Evolutionary conservation across 2,113 vertebrate species (phyloP).

Genomic region (Hyla sarda): DNA sequence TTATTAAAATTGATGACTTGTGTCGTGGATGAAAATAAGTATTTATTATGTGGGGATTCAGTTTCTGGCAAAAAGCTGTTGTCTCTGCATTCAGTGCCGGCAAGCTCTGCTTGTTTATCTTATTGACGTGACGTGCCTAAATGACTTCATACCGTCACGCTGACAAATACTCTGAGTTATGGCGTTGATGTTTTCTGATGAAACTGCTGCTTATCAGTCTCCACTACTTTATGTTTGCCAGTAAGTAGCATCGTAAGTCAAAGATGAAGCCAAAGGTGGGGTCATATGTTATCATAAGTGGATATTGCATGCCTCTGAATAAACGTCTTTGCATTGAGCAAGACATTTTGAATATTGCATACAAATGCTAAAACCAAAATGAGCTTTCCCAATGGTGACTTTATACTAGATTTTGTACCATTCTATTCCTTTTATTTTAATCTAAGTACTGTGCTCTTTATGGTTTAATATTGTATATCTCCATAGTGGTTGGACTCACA

Average conservation of each 20-base stretch:
- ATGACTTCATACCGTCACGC: neutral
- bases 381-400: neutral
- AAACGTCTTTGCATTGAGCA: neutral
- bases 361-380: neutral
- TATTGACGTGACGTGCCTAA: slow-evolving; percentile 41
- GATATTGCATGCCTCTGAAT: neutral
- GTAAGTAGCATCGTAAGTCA: neutral
- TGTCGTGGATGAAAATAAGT: slow-evolving; percentile 42
- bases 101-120: slow-evolving; percentile 28
- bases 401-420: too few species aligned
- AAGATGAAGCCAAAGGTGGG: neutral
- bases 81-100: neutral
- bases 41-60: slow-evolving; percentile 47
- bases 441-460: too few species aligned
- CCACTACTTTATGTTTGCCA: neutral
- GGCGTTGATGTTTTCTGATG: neutral
- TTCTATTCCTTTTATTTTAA: too few species aligned
- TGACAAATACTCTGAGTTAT: slow-evolving; percentile 45
- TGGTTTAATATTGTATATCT: too few species aligned
- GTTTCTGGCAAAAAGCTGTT: slow-evolving; percentile 40
- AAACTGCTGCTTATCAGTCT: slow-evolving; percentile 21
- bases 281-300: slow-evolving; percentile 1
- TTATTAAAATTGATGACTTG: slow-evolving; percentile 53
- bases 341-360: neutral
- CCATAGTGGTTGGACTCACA: too few species aligned